phyloP scores from a whole-genome alignment of 2,113 vertebrate species.

The Clinocottus analis region DNA sequence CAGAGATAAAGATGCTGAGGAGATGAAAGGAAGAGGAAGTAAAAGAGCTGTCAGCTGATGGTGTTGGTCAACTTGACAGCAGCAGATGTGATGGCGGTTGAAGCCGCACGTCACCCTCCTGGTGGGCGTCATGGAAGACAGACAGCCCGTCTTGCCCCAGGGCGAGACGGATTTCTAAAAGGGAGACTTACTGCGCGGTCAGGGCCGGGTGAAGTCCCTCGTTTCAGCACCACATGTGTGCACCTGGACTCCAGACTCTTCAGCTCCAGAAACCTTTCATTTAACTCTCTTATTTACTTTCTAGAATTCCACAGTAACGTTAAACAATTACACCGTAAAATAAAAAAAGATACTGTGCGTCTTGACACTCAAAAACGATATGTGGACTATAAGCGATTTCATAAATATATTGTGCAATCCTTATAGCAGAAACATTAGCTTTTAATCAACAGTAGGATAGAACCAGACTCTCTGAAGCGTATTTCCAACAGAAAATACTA shows the following conservation, averaged over 20 bases:
- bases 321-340: neutral
- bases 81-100: constrained; percentile 52
- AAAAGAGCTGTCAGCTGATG: constrained; percentile 37
- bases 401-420: no score
- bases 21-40: constrained; percentile 10
- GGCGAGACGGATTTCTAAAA: constrained; percentile 30
- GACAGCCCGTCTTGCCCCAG: constrained; percentile 24
- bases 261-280: neutral
- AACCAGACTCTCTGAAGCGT: no score
- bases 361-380: no score
- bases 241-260: no score
- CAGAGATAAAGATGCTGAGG: constrained; percentile 28
- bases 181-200: constrained; percentile 3
- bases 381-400: no score
- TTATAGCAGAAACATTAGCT: no score
- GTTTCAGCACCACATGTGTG: constrained; percentile 25
- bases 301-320: neutral
- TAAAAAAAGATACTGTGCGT: no score
- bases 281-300: neutral
- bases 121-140: constrained; percentile 42
- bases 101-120: constrained; percentile 31
- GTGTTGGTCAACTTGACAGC: constrained; percentile 46
- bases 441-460: no score
- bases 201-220: neutral
- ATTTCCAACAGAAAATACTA: no score